A percentile compares a stretch with the other conserved stretches of the same genome.
Evolutionary conservation across 2,113 vertebrate genomes (phyloP).

Genomic region (Xiphophorus maculatus): DNA sequence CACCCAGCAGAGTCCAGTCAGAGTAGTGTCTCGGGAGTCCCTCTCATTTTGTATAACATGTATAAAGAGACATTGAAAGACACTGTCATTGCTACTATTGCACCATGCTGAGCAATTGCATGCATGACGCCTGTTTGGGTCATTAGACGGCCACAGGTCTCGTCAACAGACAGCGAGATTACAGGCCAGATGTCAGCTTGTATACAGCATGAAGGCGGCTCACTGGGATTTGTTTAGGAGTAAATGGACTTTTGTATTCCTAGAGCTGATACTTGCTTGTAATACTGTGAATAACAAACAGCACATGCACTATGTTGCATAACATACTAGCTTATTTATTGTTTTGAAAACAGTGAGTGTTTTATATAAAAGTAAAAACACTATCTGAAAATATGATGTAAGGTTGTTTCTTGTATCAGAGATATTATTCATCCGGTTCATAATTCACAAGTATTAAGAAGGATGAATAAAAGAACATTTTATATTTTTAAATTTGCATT

Average conservation of each 20-base stretch:
- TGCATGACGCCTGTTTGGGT: conserved; percentile 73
- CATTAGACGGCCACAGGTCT: conserved; percentile 77
- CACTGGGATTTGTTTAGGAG: conserved; percentile 72
- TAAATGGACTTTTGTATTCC: conserved; percentile 64
- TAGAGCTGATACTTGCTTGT: conserved; percentile 62
- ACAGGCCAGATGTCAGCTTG: conserved; percentile 72
- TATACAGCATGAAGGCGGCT: conserved; percentile 70
- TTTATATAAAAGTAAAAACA: conserved; percentile 23
- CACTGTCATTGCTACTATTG: conserved; percentile 70
- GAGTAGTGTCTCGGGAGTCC: conserved; percentile 31
- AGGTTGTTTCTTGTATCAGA: conserved; percentile 36
- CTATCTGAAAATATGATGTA: conserved; percentile 24
- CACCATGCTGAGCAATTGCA: conserved; percentile 66
- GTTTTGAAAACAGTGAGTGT: conserved; percentile 26
- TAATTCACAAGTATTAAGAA: conserved; percentile 8
- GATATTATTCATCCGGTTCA: not conserved
- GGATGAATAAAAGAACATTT: conserved; percentile 16
- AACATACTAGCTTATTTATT: conserved; percentile 38
- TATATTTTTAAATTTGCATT: conserved; percentile 8
- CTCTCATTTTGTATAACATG: conserved; percentile 68
- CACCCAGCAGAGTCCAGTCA: conserved; percentile 30
- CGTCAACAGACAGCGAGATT: conserved; percentile 75
- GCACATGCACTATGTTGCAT: conserved; percentile 39
- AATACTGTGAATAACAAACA: conserved; percentile 46
- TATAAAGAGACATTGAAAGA: conserved; percentile 67